Percentiles rank a stretch among this genome's conserved stretches.
phyloP scores from a whole-genome alignment of 2,888 invertebrate species.

The Spodoptera exigua region DNA sequence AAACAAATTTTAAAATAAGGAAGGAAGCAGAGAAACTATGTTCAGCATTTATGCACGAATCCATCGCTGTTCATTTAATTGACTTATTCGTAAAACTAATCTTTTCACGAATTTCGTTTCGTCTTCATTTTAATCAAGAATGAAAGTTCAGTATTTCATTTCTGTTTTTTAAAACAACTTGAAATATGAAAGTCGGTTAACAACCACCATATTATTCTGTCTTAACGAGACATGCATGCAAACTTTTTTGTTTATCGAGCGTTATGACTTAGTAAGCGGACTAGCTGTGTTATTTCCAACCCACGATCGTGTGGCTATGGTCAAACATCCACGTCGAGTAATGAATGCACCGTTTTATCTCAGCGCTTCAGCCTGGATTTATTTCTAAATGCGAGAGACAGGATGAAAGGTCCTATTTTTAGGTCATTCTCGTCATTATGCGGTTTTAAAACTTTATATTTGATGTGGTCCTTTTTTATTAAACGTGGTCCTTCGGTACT shows the following conservation, averaged over 20 bases:
- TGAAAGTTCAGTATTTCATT: no score
- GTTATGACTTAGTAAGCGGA: slow-evolving; percentile 27
- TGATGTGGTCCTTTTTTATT: background rate
- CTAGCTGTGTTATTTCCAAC: slow-evolving; percentile 18
- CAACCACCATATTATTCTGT: no score
- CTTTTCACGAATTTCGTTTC: no score
- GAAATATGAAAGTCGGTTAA: no score
- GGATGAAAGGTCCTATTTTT: slow-evolving; percentile 9
- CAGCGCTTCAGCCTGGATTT: slow-evolving; percentile 65
- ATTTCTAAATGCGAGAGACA: slow-evolving; percentile 46
- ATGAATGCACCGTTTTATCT: slow-evolving; percentile 63
- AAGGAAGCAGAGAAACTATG: no score
- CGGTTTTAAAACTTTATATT: background rate
- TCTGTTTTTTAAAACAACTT: no score
- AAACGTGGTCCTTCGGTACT: no score
- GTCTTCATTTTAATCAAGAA: no score
- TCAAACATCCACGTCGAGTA: slow-evolving; percentile 49
- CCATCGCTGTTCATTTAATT: no score
- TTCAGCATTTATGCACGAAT: no score
- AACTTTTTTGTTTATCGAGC: slow-evolving; percentile 21
- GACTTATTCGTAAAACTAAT: no score
- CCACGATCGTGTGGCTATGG: slow-evolving; percentile 15
- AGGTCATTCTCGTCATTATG: slow-evolving; percentile 15
- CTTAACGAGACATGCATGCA: slow-evolving; percentile 11
- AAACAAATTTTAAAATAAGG: no score